These are phyloP conservation scores for Parauchenoglanis punctatus DNA, from an alignment of 2,797 vertebrate species.

Conservation along the genomic window DNA sequence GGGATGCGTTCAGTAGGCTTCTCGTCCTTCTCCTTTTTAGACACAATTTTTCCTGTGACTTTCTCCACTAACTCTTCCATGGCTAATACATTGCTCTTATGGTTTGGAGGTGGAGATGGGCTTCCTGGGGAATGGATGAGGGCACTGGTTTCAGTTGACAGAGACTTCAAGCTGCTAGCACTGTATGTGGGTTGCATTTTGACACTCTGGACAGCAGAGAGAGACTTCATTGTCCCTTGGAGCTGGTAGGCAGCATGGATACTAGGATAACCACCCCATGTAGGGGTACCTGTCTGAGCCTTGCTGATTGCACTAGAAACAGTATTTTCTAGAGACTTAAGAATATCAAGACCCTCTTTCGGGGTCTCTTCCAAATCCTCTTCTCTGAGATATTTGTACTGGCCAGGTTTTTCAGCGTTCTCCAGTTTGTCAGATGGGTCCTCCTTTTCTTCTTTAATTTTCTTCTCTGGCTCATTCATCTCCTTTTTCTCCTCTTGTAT, in stretches of 20 bases:
- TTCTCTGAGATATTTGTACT: slow-evolving; percentile 94
- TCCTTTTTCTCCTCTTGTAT: slow-evolving; percentile 70
- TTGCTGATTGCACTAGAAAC: slow-evolving; percentile 98
- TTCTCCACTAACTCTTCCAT: slow-evolving; percentile 98
- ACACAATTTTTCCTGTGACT: slow-evolving; percentile 86
- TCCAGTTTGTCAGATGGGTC: slow-evolving; percentile 74
- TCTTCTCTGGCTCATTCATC: slow-evolving; percentile 75
- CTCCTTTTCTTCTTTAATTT: slow-evolving; percentile 92
- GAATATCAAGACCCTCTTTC: slow-evolving; percentile 91
- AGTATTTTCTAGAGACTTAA: slow-evolving; percentile 96
- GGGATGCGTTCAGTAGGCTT: slow-evolving; percentile 78
- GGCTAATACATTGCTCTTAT: slow-evolving; percentile 93
- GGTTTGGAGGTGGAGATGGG: slow-evolving; percentile 86
- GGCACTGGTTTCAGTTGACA: slow-evolving; percentile 74
- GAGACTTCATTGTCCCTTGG: slow-evolving; percentile 84
- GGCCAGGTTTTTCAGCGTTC: slow-evolving; percentile 67
- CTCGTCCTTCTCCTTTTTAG: slow-evolving; percentile 86
- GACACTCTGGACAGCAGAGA: slow-evolving; percentile 81
- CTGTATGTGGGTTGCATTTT: slow-evolving; percentile 90
- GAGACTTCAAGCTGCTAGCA: slow-evolving; percentile 77
- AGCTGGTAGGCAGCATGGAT: slow-evolving; percentile 98
- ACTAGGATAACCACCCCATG: slow-evolving; percentile 97
- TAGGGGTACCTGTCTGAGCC: slow-evolving; percentile 95
- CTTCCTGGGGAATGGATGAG: slow-evolving; percentile 87
- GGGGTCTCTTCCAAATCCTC: slow-evolving; percentile 94